These are phyloP conservation scores for Phalacrocorax brasilianus DNA, from an alignment of 2,113 vertebrate species.

Conservation along the genomic window DNA sequence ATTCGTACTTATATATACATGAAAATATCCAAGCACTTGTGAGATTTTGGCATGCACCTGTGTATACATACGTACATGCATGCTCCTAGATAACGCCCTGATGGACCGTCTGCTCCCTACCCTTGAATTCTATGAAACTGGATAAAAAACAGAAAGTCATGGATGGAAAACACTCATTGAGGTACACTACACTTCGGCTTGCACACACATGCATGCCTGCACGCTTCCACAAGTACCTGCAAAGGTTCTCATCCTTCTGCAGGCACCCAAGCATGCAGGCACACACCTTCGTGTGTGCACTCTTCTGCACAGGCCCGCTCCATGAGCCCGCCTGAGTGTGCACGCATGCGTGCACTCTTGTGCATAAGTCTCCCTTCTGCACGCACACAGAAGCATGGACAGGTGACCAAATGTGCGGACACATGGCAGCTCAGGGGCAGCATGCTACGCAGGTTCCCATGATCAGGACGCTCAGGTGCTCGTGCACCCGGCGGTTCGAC, in stretches of 20 bases:
- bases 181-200: not conserved
- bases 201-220: accelerated
- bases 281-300: accelerated
- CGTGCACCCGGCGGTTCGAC: accelerated
- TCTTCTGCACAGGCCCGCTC: not conserved
- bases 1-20: not conserved
- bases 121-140: not conserved
- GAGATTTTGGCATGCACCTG: not conserved
- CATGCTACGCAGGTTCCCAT: accelerated
- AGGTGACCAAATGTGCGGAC: accelerated
- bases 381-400: accelerated
- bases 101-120: not conserved
- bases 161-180: not conserved
- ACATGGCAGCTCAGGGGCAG: no score
- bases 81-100: not conserved
- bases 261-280: accelerated
- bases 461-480: not conserved
- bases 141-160: not conserved
- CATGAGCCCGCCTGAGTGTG: not conserved
- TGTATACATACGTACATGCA: no score
- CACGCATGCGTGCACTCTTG: accelerated
- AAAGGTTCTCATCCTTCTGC: no score
- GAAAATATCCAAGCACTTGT: not conserved
- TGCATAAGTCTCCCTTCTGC: not conserved
- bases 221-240: not conserved